Conservation (phyloP, 2,797 vertebrate genomes). For the Bradypus variegatus region DNA sequence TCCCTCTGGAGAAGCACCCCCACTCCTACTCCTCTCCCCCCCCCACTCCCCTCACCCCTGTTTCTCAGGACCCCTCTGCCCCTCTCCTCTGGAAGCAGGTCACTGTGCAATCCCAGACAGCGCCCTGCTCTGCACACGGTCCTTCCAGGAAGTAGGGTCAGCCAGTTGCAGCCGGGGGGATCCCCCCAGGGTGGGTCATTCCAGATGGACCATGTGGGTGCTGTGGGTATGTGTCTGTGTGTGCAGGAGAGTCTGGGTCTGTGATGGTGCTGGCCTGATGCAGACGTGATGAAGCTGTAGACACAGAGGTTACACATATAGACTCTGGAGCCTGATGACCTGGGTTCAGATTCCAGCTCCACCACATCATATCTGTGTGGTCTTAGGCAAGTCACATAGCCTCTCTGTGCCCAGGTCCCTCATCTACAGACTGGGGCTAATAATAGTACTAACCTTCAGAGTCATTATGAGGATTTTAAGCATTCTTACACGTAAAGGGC, state of each 20-base stretch:
- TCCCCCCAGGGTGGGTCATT: neutral
- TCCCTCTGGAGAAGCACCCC: neutral
- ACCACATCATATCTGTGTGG: neutral
- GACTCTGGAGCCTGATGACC: neutral
- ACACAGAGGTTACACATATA: neutral
- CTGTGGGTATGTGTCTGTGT: neutral
- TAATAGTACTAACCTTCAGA: neutral
- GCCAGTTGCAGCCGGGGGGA: neutral
- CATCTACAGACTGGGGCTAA: neutral
- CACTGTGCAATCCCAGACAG: no score
- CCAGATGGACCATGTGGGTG: neutral
- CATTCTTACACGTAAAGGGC: neutral
- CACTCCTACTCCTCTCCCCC: no score
- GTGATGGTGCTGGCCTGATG: neutral
- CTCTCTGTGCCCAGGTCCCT: slow-evolving; percentile 6
- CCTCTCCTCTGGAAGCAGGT: neutral
- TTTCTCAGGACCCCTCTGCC: neutral
- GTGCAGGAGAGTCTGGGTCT: neutral
- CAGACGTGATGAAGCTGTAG: no score
- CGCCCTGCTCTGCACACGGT: neutral
- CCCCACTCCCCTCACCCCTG: no score
- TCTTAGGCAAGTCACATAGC: neutral
- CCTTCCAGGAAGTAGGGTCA: neutral
- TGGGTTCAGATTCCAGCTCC: neutral
- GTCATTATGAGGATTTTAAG: neutral